Evolutionary conservation across 2,888 invertebrate genomes (phyloP).

Genomic region (Caradrina clavipalpis): DNA sequence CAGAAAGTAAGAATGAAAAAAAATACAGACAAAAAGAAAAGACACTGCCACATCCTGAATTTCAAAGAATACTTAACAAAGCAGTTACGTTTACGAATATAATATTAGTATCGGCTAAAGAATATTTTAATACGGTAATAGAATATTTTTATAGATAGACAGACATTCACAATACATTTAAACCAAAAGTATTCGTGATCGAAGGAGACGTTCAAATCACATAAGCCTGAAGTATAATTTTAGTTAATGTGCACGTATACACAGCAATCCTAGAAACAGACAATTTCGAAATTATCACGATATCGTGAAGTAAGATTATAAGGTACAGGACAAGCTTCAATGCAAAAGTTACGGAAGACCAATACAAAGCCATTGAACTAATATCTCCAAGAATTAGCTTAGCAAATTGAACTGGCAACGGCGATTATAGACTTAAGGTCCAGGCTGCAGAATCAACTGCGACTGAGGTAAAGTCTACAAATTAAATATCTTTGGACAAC

Average conservation of each 20-base stretch:
- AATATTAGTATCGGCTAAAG: too few relatives aligned
- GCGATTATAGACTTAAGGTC: not conserved
- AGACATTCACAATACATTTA: too few relatives aligned
- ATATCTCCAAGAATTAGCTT: not conserved
- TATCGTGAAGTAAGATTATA: conserved; percentile 23
- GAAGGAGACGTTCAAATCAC: conserved; percentile 8
- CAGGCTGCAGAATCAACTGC: not conserved
- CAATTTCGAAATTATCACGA: conserved; percentile 30
- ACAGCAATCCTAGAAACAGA: not conserved
- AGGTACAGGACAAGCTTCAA: not conserved
- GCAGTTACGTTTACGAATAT: too few relatives aligned
- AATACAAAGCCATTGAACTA: conserved; percentile 14
- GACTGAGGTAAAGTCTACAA: not conserved
- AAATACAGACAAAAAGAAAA: too few relatives aligned
- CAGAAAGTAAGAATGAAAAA: too few relatives aligned
- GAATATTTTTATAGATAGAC: too few relatives aligned
- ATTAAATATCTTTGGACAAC: not conserved
- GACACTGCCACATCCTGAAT: too few relatives aligned
- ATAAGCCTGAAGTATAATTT: conserved; percentile 1
- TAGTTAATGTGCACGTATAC: not conserved
- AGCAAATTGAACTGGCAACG: not conserved
- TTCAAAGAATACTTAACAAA: too few relatives aligned
- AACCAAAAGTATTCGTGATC: not conserved
- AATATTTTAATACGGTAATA: too few relatives aligned
- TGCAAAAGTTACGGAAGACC: conserved; percentile 14